Evolutionary conservation across 2,888 invertebrate species (phyloP), one percentile per base, ranked within the genome.

Genomic region (Leucophora obtusa): DNA sequence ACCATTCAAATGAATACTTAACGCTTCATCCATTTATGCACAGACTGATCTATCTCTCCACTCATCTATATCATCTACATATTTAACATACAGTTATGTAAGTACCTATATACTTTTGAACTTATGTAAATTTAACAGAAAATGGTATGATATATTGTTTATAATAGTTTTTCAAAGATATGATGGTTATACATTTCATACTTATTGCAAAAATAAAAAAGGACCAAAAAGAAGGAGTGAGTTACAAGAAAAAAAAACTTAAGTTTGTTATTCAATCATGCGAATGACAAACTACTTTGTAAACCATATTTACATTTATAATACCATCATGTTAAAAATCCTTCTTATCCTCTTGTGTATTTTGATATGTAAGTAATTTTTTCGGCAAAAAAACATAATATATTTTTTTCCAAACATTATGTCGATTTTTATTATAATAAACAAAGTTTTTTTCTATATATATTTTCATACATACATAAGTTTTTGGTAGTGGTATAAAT

Each of bases 241-340:
- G 28, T 10, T 51, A 51, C 4, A 28, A 1, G 21, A 28, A n/a
- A n/a, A 14, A 21, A 47, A 47, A 15, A 50, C 24, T 51, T 65
- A 43, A n/a, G 14, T 56, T 69, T 68, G 18, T 51, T 53, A 65
- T 71, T 71, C 59, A 71, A 71, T 53, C 59, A 70, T 53, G 63
- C 76, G 51, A 43, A 43, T 70, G 58, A 65, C 53, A 71, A 77
- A 77, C 43, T 77, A 59, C 53, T 77, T 71, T 70, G 60, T 54
- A 71, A 77, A 71, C 33, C 43, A 47, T 43, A 70, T 76, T 76
- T 71, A 54, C 59, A 33, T 33, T 77, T 59, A 38, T 43, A 63
- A 77, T 65, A 54, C 58, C 75, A 75, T 58, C 53, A 70, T 51
- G 17, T 18, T 21, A 33, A 62, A 47, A 69, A 58, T 63, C 35